Base-by-base conservation (phyloP, 2,113 vertebrate species). In the Sorex araneus region DNA sequence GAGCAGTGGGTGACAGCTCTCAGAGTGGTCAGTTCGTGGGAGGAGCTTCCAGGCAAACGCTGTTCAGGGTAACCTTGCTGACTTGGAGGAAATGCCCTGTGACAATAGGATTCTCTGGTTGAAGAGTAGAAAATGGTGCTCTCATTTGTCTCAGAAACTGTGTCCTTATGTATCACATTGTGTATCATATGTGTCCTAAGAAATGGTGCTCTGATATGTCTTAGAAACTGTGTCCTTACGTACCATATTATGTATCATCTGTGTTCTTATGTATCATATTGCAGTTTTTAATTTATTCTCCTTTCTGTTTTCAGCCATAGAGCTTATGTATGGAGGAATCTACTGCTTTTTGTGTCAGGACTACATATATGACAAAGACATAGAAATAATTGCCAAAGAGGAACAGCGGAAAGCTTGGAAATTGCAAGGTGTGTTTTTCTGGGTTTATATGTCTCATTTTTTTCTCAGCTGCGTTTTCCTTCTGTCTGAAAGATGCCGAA, bases 281-380 rank as follows among this genome's bases (percentile, higher is more conserved):
- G 0, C 0, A 8, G 4, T 74, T 71, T 34, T 36, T 25, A 66
- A 57, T 45, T 78, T 15, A 34, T 3, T 36, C 9, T 75, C 15
- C 66, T 64, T 84, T 94, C 86, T 96, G 83, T 96, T 93, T 97
- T 74, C 97, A 99, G 99, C 99, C 96, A 99, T 99, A 98, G 99
- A 99, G 97, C 98, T 99, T 97, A 98, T 99, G 97, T 99, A 99
- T 93, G 99, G 99, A 86, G 99, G 99, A 95, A 99, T 99, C 97
- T 99, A 99, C 98, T 99, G 99, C 98, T 99, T 99, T 98, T 98
- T 99, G 98, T 99, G 99, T 98, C 99, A 99, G 98, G 99, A 99
- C 98, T 99, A 99, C 98, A 99, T 99, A 97, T 99, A 99, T 92
- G 99, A 99, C 98, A 99, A 99, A 99, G 99, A 99, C 97, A 99